Base-by-base conservation (phyloP, 1,140 invertebrate species). In the Solenopsis fugax region DNA sequence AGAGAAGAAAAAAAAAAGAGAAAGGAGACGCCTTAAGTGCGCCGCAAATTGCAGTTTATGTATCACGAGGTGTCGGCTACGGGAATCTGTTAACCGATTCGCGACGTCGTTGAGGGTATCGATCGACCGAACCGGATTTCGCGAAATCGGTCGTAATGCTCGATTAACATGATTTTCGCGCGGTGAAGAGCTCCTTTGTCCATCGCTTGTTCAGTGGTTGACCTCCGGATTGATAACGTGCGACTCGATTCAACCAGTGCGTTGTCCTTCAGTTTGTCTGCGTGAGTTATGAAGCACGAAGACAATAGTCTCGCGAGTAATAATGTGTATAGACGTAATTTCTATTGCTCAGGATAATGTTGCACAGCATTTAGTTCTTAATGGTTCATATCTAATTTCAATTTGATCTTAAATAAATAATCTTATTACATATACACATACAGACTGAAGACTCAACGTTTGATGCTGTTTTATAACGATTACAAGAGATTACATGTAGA, bases 11-110 rank as follows among this genome's bases (percentile, higher is more conserved):
- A 18, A 58, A 29, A 56, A 21, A 37, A 21, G 18, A 13, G 10
- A 60, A 60, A 29, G 12, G 54, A 24, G 34, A 56, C 50, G 29
- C n/a, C 76, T 73, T 67, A 89, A 87, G 69, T 80, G 64, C 72
- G 76, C 71, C 65, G 77, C 77, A 90, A 90, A 90, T 90, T 90
- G 88, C 89, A 87, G 76, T 89, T 90, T 89, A 89, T 78, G 85
- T 84, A 78, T 87, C 88, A 72, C 88, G 72, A 76, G 76, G 89
- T 90, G 89, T 90, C 88, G 54, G 77, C 71, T 69, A 84, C 76
- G 88, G 48, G 88, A 78, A 89, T 89, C 84, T 80, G 69, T 88
- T 88, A 87, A 76, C 34, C 64, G 64, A 67, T 67, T 67, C 69
- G 60, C 75, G 50, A 58, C 81, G 64, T 50, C 45, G 37, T 34